Evolutionary conservation across 2,797 vertebrate species (phyloP).

Genomic region (Ibycter americanus): DNA sequence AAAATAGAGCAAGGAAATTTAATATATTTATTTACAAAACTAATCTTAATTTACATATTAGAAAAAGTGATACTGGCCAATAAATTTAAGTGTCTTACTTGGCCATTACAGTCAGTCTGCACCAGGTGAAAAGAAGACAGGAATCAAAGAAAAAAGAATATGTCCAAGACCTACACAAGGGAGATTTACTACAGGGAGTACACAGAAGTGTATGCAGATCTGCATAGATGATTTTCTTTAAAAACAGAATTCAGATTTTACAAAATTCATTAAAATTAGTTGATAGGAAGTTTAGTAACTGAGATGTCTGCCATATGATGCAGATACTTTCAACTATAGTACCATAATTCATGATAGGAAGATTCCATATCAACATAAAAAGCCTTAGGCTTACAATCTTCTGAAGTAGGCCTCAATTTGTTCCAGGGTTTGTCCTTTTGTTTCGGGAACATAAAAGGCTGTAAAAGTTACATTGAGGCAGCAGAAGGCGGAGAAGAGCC

Average conservation of each 20-base stretch:
- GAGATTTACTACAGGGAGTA: neutral
- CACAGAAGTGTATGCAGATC: neutral
- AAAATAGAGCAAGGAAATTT: neutral
- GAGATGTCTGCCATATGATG: neutral
- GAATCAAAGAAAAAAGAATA: neutral
- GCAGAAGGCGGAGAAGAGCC: slow-evolving; percentile 87
- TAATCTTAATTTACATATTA: neutral
- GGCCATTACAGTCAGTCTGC: neutral
- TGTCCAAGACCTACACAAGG: neutral
- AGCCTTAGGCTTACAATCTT: neutral
- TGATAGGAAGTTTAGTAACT: neutral
- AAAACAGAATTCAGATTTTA: neutral
- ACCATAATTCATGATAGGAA: neutral
- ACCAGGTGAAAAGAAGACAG: neutral
- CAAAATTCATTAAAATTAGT: neutral
- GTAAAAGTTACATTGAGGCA: slow-evolving; percentile 84
- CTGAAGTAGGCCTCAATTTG: slow-evolving; percentile 87
- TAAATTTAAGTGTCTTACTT: neutral
- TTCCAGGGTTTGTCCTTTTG: slow-evolving; percentile 90
- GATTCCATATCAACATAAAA: neutral
- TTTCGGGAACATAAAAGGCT: slow-evolving; percentile 84
- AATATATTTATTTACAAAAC: neutral
- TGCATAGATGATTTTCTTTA: neutral
- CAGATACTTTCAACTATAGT: neutral
- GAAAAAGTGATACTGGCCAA: neutral